Evolutionary conservation across 2,888 invertebrate species (phyloP).

Genomic region (Lingula anatina): DNA sequence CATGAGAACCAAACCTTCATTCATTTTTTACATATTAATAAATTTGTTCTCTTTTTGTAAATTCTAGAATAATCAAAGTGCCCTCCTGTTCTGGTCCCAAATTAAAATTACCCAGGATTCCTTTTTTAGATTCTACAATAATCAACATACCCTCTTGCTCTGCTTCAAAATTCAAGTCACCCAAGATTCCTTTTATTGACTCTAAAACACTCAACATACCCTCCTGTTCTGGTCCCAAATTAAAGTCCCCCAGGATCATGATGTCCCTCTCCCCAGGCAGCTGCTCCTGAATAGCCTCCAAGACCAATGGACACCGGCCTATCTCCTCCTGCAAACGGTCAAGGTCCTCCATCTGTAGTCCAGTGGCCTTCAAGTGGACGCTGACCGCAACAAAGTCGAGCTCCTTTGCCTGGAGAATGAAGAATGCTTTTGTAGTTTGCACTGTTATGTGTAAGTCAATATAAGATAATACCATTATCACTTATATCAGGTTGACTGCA

Average conservation of each 20-base stretch:
- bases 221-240: slow-evolving; percentile 28
- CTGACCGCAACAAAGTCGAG: slow-evolving; percentile 35
- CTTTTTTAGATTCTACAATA: too few species aligned
- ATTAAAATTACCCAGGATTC: slow-evolving; percentile 47
- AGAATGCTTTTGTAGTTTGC: background rate
- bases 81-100: slow-evolving; percentile 33
- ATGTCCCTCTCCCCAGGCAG: slow-evolving; percentile 33
- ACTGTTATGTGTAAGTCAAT: background rate
- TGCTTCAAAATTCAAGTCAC: too few species aligned
- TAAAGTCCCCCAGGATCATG: slow-evolving; percentile 46
- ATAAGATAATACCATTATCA: background rate
- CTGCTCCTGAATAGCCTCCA: slow-evolving; percentile 23
- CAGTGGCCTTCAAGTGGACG: slow-evolving; percentile 34
- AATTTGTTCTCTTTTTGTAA: too few species aligned
- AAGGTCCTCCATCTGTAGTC: slow-evolving; percentile 22
- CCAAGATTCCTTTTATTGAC: too few species aligned
- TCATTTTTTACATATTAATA: too few species aligned
- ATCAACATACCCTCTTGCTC: too few species aligned
- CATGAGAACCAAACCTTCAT: too few species aligned
- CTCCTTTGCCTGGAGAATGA: slow-evolving; percentile 21
- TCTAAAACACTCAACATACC: too few species aligned
- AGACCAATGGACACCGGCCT: slow-evolving; percentile 21
- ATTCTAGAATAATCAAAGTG: too few species aligned
- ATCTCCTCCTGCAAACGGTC: slow-evolving; percentile 21
- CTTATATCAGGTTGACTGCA: background rate